Evolutionary conservation across 2,797 vertebrate genomes (phyloP).

Genomic region (Sparus aurata): DNA sequence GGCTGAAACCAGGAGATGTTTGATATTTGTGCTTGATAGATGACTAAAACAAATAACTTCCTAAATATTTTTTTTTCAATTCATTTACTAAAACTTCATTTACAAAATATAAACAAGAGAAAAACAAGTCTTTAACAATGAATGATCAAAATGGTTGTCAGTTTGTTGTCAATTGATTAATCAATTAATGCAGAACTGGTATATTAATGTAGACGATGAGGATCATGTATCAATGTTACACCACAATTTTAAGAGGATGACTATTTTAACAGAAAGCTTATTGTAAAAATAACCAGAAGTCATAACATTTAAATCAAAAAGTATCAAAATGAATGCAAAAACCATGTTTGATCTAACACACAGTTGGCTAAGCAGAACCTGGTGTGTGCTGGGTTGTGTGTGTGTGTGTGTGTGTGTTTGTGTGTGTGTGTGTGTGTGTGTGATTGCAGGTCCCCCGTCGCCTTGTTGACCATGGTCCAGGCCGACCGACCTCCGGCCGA

Average conservation of each 20-base stretch:
- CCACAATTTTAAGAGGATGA: slow-evolving; percentile 6
- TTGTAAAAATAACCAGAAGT: background rate
- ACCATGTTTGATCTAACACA: background rate
- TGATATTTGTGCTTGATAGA: no score
- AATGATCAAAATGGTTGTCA: background rate
- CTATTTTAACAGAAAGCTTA: slow-evolving; percentile 29
- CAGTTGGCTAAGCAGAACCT: slow-evolving; percentile 3
- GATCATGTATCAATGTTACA: background rate
- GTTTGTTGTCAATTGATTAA: background rate
- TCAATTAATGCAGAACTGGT: background rate
- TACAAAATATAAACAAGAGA: no score
- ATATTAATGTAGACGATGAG: background rate
- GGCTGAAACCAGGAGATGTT: no score
- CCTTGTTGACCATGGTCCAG: slow-evolving; percentile 61
- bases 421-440: slow-evolving; percentile 45
- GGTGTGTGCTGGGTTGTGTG: background rate
- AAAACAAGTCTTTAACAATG: background rate
- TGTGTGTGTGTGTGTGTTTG: background rate
- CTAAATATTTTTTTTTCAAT: slow-evolving; percentile 3
- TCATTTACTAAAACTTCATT: background rate
- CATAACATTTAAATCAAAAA: background rate
- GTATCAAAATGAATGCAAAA: slow-evolving; percentile 15
- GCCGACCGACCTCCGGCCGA: slow-evolving; percentile 78
- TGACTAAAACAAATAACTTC: background rate
- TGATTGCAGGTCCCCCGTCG: slow-evolving; percentile 22